Conservation (phyloP, 1,140 invertebrate genomes). For the Macrotrachela quadricornifera region DNA sequence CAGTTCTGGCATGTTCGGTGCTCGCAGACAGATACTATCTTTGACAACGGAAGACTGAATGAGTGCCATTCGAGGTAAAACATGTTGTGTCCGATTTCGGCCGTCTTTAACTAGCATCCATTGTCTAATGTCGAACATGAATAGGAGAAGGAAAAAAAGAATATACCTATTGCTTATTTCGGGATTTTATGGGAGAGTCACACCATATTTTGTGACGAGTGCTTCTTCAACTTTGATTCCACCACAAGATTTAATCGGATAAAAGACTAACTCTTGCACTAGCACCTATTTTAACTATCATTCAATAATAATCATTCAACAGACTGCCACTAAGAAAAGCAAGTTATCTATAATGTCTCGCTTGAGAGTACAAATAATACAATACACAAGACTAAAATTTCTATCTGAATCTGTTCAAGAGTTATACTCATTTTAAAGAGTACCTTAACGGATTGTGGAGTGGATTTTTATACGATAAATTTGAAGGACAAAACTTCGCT, state of each 20-base stretch:
- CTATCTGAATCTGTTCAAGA: too few species aligned
- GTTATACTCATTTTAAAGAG: too few species aligned
- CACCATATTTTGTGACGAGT: background rate
- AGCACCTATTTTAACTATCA: too few species aligned
- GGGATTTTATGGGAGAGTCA: background rate
- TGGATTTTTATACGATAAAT: too few species aligned
- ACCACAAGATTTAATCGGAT: slow-evolving; percentile 2
- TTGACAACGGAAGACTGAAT: background rate
- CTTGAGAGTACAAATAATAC: too few species aligned
- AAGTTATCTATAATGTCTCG: too few species aligned
- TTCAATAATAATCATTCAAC: too few species aligned
- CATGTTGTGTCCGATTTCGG: slow-evolving; percentile 2
- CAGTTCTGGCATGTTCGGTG: background rate
- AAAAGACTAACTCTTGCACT: background rate
- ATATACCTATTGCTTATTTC: background rate
- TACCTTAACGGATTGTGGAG: too few species aligned
- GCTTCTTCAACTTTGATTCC: slow-evolving; percentile 2
- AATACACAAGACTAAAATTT: too few species aligned
- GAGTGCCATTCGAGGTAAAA: slow-evolving; percentile 5
- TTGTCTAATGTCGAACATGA: background rate
- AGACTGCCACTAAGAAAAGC: too few species aligned
- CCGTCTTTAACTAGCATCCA: slow-evolving; percentile 7
- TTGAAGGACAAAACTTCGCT: too few species aligned
- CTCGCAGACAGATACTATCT: background rate
- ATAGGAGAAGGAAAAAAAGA: background rate